Conservation (phyloP, 2,888 invertebrate species). For the Limulus polyphemus region DNA sequence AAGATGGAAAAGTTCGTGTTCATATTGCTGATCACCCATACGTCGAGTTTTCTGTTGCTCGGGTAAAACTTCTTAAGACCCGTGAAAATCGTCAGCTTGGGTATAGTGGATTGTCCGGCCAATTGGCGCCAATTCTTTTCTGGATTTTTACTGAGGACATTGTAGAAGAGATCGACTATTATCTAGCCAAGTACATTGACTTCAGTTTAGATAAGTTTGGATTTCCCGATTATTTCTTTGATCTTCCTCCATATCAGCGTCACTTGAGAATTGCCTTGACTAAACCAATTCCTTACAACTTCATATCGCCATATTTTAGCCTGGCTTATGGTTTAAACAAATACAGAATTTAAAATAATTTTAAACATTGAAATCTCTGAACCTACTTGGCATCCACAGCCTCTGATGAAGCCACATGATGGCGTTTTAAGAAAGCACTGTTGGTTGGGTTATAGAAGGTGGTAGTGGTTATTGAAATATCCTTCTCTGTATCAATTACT, state of each 20-base stretch:
- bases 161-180: slow-evolving; percentile 23
- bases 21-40: slow-evolving; percentile 26
- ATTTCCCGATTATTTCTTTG: slow-evolving; percentile 7
- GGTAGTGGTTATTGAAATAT: no score
- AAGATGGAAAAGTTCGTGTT: slow-evolving; percentile 23
- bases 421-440: no score
- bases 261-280: slow-evolving; percentile 18
- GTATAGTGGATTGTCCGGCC: slow-evolving; percentile 19
- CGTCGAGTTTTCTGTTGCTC: slow-evolving; percentile 25
- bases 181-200: slow-evolving; percentile 22
- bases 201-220: slow-evolving; percentile 21
- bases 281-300: slow-evolving; percentile 19
- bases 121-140: slow-evolving; percentile 25
- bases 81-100: slow-evolving; percentile 8
- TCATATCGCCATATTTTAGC: slow-evolving; percentile 8
- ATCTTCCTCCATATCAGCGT: slow-evolving; percentile 10
- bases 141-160: slow-evolving; percentile 27
- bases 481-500: no score
- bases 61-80: slow-evolving; percentile 17
- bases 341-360: no score
- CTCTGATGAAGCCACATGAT: no score
- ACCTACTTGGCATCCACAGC: no score
- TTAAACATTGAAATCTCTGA: no score
- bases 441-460: no score
- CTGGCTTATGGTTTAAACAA: no score